Evolutionary conservation across 2,113 vertebrate genomes (phyloP), one percentile per base, ranked within the genome.

Genomic region (Saimiri boliviensis): DNA sequence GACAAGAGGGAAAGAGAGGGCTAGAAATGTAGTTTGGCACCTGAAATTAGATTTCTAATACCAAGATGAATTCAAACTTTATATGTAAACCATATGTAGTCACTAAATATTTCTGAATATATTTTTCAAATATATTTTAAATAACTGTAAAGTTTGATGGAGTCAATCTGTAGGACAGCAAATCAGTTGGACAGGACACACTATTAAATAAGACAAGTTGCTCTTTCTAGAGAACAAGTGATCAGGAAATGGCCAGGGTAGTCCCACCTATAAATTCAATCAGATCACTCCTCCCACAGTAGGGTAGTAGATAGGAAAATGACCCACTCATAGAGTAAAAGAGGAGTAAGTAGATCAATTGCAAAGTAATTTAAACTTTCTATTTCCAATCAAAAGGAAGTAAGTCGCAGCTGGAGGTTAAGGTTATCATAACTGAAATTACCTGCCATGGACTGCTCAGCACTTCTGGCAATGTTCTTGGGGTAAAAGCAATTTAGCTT

Each of bases 91-190:
- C 37, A 96, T 5, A 0, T 71, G 71, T 71, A 87, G 17, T 83
- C 40, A 74, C 30, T 83, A 54, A 87, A 71, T 21, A 92, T 88
- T 70, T 82, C 74, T 30, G 25, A 87, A 68, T 82, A 12, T 88
- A 25, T 88, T 92, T 92, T 96, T 92, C 52, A 85, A 94, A 56
- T 81, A 91, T 42, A 74, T 52, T 87, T 87, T 68, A 58, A 49
- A 63, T 84, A 70, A 73, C 3, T 74, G 56, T 80, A 25, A 86
- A 52, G 7, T 79, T 32, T 76, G 4, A 35, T 66, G 60, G 71
- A 71, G n/a, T 93, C 35, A 60, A 21, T 82, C 35, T 93, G 6
- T 49, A 81, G 86, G 40, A 58, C 58, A 89, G 63, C 85, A 80
- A 74, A 49, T 37, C 30, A 63, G 19, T 63, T 89, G 45, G 52